Evolutionary conservation across 2,888 invertebrate genomes (phyloP).

Genomic region (Timema cristinae): DNA sequence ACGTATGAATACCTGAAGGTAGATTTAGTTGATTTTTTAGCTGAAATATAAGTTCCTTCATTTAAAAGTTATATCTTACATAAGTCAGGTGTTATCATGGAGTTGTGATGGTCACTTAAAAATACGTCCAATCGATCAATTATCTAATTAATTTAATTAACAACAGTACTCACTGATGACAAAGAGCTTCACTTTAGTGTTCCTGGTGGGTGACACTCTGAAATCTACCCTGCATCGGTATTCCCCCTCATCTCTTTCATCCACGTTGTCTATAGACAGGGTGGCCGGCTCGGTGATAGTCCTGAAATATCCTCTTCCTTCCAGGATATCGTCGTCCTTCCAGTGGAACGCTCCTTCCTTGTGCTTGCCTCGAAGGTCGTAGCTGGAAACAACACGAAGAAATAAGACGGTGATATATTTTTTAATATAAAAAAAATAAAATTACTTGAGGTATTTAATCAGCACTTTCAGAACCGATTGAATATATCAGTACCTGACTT

Average conservation of each 20-base stretch:
- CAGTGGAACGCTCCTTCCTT: conserved; percentile 32
- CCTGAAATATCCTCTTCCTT: conserved; percentile 32
- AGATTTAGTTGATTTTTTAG: no score
- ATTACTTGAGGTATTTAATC: neutral
- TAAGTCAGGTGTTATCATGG: no score
- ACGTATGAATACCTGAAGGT: no score
- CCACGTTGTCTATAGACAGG: conserved; percentile 31
- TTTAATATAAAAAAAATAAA: neutral
- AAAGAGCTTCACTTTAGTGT: conserved; percentile 32
- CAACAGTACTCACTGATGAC: conserved; percentile 31
- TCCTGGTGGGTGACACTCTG: conserved; percentile 31
- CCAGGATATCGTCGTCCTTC: conserved; percentile 32
- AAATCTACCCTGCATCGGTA: conserved; percentile 33
- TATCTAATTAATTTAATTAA: no score
- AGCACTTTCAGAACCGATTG: no score
- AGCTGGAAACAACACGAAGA: conserved; percentile 24
- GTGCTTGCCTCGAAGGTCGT: conserved; percentile 31
- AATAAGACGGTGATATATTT: conserved; percentile 10
- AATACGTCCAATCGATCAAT: no score
- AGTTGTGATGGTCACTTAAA: no score
- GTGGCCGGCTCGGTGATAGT: conserved; percentile 33
- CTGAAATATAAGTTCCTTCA: no score
- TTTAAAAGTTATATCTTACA: no score
- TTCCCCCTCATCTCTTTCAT: conserved; percentile 32
- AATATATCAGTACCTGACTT: no score